Base-by-base conservation (phyloP, 1,140 invertebrate genomes). In the Cydia amplana region DNA sequence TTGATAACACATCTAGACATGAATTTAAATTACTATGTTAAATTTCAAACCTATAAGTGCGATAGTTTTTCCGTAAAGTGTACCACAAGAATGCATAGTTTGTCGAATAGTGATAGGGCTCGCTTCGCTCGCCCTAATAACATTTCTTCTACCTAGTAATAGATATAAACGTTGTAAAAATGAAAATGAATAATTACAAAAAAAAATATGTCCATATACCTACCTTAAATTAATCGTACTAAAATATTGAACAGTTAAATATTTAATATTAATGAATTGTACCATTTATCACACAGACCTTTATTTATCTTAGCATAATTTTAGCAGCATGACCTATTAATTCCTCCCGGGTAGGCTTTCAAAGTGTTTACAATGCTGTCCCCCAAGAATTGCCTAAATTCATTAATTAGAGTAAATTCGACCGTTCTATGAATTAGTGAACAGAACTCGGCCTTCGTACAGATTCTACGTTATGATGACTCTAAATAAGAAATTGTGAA, bases 381-480 rank as follows among this genome's bases (percentile, higher is more conserved):
- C 65, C 65, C 65, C 65, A 43, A 70, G 65, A 70, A 43, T 70
- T 70, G 32, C 65, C n/a, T 18, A 70, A 70, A 70, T 70, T 70
- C 43, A 70, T 70, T 70, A 70, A 70, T 67, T 67, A 67, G 2
- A 67, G 1, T 67, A 18, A 67, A 67, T 70, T 70, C 23, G 32
- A 28, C 65, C 23, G 64, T 25, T 67, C 64, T 67, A 67, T 20
- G n/a, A 70, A 70, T 70, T 70, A 70, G 36, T 70, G 20, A 70
- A 70, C 65, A 70, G 5, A 70, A 32, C 28, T 6, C 28, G 3
- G 16, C 32, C 32, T 70, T n/a, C n/a, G 28, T 18, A 40, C 18
- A 70, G 32, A n/a, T 18, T 18, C 5, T n/a, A 70, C 32, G 32
- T 40, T 40, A 18, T 40, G 36, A 25, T n/a, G n/a, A n/a, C n/a